Percentiles rank a stretch among this genome's conserved stretches.
Evolutionary conservation across 1,140 invertebrate genomes (phyloP).

Genomic region (Philaenus spumarius): DNA sequence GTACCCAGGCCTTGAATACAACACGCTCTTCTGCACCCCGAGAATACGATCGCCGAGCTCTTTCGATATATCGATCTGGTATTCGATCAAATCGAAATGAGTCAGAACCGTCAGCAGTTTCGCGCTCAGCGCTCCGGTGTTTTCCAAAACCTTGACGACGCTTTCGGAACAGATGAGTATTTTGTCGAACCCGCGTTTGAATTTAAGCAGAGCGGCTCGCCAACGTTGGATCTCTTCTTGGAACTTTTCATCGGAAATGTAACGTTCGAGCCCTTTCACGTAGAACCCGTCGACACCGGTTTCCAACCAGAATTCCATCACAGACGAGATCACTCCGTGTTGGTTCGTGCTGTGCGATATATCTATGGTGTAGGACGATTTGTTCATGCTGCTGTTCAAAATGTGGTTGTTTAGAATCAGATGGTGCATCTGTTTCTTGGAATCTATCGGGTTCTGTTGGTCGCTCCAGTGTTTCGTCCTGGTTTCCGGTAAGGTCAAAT

Average conservation of each 20-base stretch:
- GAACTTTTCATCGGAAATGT: conserved; percentile 42
- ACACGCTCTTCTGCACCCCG: conserved; percentile 44
- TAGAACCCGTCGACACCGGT: conserved; percentile 73
- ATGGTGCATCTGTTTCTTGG: conserved; percentile 12
- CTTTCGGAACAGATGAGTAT: conserved; percentile 60
- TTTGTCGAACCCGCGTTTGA: conserved; percentile 35
- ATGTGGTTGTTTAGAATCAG: conserved; percentile 27
- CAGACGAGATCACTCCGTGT: conserved; percentile 41
- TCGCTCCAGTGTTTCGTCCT: not conserved
- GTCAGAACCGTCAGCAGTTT: conserved; percentile 44
- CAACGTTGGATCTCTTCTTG: conserved; percentile 49
- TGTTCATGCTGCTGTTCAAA: conserved; percentile 13
- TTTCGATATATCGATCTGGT: conserved; percentile 52
- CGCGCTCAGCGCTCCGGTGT: conserved; percentile 37
- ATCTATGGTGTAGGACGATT: not conserved
- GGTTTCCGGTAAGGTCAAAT: conserved; percentile 5
- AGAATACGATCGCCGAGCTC: conserved; percentile 49
- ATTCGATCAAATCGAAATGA: conserved; percentile 62
- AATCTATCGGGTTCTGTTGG: conserved; percentile 3
- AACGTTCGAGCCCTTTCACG: conserved; percentile 57
- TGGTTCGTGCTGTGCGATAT: not conserved
- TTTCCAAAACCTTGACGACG: conserved; percentile 35
- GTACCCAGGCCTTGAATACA: conserved; percentile 52
- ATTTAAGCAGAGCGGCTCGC: conserved; percentile 49
- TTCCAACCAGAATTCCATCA: conserved; percentile 56